A percentile compares a stretch with the other conserved stretches of the same genome.
Evolutionary conservation across 2,113 vertebrate genomes (phyloP).

Genomic region (Rhabdornis inornatus): DNA sequence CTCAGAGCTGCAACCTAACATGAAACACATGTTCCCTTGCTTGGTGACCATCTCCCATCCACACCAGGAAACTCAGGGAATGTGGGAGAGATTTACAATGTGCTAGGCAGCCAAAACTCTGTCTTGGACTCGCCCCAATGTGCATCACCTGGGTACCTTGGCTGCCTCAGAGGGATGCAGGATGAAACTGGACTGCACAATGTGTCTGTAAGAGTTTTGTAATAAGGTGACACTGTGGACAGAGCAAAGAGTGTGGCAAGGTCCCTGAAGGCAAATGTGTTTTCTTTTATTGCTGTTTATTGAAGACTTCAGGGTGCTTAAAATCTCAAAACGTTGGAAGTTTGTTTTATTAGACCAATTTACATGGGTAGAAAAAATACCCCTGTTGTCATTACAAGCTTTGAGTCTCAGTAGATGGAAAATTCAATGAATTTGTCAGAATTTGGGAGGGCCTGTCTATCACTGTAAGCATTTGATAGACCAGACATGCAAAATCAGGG

Average conservation of each 20-base stretch:
- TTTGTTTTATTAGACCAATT: not conserved
- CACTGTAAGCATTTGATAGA: not conserved
- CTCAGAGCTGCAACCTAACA: not conserved
- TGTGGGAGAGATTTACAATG: not conserved
- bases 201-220: not conserved
- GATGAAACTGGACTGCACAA: not conserved
- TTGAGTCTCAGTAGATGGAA: not conserved
- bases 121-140: not conserved
- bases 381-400: not conserved
- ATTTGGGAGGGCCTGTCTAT: not conserved
- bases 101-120: not conserved
- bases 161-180: not conserved
- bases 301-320: not conserved
- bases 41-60: not conserved
- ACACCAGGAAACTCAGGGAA: not conserved
- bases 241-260: not conserved
- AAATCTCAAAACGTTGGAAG: not conserved
- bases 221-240: not conserved
- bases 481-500: not conserved
- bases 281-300: not conserved
- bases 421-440: not conserved
- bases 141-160: not conserved
- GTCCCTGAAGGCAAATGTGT: not conserved
- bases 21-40: not conserved
- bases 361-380: not conserved